Evolutionary conservation across 2,113 vertebrate genomes (phyloP).

Genomic region (Steatornis caripensis): DNA sequence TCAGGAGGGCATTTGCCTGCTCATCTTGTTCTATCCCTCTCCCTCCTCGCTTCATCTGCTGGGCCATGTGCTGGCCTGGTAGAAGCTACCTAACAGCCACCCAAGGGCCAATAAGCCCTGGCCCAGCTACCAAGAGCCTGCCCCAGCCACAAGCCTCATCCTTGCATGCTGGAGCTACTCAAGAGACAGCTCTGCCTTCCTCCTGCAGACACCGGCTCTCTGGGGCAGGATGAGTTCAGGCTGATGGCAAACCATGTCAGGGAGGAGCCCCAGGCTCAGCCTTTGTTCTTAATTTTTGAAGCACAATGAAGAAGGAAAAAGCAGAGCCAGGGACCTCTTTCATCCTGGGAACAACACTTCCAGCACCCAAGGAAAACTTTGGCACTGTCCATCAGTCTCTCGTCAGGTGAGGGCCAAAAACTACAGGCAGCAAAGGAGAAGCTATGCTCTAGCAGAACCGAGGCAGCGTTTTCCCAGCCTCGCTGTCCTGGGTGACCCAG

Average conservation of each 20-base stretch:
- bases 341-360: not conserved
- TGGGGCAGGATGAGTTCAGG: not conserved
- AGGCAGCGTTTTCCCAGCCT: not conserved
- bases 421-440: not conserved
- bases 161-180: not conserved
- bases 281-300: not conserved
- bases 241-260: not conserved
- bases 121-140: not conserved
- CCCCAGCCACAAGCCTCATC: not conserved
- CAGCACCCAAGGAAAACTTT: not conserved
- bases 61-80: fast-evolving
- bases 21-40: not conserved
- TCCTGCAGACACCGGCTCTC: not conserved
- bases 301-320: not conserved
- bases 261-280: not conserved
- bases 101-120: not conserved
- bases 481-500: not conserved
- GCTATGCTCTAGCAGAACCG: not conserved
- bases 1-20: not conserved
- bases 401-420: not conserved
- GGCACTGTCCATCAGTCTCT: not conserved
- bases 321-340: not conserved
- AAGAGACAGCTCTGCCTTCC: not conserved
- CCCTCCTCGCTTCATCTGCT: not conserved
- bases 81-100: not conserved